A percentile compares a stretch with the other conserved stretches of the same genome.
These are phyloP conservation scores for Enteromius mattozi DNA, from an alignment of 2,797 vertebrate species.

Conservation along the genomic window DNA sequence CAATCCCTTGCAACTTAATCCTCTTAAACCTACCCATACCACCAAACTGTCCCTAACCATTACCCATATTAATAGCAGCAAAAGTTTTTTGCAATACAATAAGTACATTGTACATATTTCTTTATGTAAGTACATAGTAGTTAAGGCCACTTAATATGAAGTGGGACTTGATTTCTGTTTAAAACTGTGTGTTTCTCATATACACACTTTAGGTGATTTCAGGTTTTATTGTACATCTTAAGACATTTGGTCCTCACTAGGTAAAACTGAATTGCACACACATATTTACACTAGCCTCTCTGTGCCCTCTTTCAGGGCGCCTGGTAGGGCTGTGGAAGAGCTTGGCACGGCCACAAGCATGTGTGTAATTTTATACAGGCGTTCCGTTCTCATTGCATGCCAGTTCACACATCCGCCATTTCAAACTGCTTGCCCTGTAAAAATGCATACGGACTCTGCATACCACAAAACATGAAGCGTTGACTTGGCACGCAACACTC, in stretches of 20 bases:
- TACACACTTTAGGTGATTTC: neutral
- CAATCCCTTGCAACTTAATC: neutral
- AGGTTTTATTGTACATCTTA: neutral
- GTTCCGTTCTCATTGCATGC: conserved; percentile 31
- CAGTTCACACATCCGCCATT: conserved; percentile 57
- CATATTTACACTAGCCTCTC: conserved; percentile 31
- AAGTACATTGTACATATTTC: neutral
- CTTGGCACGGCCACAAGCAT: conserved; percentile 55
- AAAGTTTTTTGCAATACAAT: neutral
- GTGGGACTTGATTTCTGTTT: neutral
- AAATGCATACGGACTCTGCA: conserved; percentile 32
- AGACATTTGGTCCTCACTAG: neutral
- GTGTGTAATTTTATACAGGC: conserved; percentile 60
- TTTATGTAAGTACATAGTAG: neutral
- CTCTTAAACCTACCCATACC: neutral
- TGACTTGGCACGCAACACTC: conserved; percentile 35
- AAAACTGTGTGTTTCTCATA: neutral
- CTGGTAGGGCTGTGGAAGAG: conserved; percentile 19
- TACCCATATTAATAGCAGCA: neutral
- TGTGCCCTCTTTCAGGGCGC: conserved; percentile 30
- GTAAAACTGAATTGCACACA: neutral
- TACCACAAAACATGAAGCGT: conserved; percentile 29
- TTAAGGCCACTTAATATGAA: neutral
- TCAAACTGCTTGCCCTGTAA: conserved; percentile 41
- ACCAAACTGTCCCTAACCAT: neutral